Conservation (phyloP, 2,113 vertebrate genomes). For the Ascaphus truei region DNA sequence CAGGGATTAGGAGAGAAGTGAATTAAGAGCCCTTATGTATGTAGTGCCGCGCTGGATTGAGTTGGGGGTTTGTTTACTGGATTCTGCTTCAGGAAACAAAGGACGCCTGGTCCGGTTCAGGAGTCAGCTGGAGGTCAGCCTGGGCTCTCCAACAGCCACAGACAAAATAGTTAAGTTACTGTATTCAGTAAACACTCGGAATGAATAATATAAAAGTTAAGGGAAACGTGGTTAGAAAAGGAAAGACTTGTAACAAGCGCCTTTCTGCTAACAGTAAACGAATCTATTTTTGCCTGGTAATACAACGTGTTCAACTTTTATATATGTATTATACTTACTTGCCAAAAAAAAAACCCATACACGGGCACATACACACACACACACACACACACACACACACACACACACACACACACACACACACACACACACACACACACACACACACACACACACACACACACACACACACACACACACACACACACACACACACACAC, state of each 20-base stretch:
- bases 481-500: too few relatives aligned
- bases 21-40: constrained; percentile 44
- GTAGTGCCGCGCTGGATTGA: constrained; percentile 21
- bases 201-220: constrained; percentile 9
- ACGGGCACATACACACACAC: too few relatives aligned
- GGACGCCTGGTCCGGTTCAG: constrained; percentile 50
- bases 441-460: too few relatives aligned
- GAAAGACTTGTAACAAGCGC: background rate
- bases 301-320: too few relatives aligned
- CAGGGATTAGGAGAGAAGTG: constrained; percentile 39
- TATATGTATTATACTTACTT: too few relatives aligned
- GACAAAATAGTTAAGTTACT: constrained; percentile 33
- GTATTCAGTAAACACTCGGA: background rate
- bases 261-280: background rate
- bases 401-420: too few relatives aligned
- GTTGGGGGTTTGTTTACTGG: constrained; percentile 47
- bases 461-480: too few relatives aligned
- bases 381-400: too few relatives aligned
- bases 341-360: too few relatives aligned
- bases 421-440: too few relatives aligned
- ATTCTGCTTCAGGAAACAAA: constrained; percentile 52
- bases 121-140: constrained; percentile 77
- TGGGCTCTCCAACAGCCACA: background rate
- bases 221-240: background rate
- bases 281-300: background rate